phyloP scores from a whole-genome alignment of 2,888 invertebrate species.

The Ptychoptera contaminata region DNA sequence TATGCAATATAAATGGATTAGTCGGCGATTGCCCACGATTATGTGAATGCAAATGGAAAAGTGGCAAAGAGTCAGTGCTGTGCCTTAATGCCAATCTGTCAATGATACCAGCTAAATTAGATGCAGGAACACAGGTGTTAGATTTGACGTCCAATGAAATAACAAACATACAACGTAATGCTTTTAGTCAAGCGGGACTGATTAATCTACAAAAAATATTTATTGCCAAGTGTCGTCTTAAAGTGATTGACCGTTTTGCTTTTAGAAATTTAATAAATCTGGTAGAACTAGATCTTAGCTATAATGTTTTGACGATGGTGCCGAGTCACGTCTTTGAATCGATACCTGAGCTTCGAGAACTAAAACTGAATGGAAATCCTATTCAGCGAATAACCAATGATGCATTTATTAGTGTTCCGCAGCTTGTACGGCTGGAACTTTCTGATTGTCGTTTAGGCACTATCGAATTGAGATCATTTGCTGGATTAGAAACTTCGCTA shows the following conservation, averaged over 20 bases:
- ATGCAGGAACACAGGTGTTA: slow-evolving; percentile 63
- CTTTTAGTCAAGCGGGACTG: slow-evolving; percentile 57
- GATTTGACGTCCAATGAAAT: slow-evolving; percentile 63
- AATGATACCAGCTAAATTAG: slow-evolving; percentile 55
- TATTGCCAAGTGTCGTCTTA: slow-evolving; percentile 52
- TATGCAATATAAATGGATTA: slow-evolving; percentile 20
- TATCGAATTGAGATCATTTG: slow-evolving; percentile 55
- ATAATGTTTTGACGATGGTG: slow-evolving; percentile 48
- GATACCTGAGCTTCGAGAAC: slow-evolving; percentile 56
- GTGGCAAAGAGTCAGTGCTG: slow-evolving; percentile 70
- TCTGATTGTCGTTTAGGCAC: slow-evolving; percentile 52
- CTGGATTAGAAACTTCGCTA: slow-evolving; percentile 52
- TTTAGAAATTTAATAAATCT: slow-evolving; percentile 66
- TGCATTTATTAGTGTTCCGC: slow-evolving; percentile 47
- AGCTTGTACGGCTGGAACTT: slow-evolving; percentile 55
- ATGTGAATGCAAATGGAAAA: slow-evolving; percentile 82
- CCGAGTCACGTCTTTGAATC: slow-evolving; percentile 59
- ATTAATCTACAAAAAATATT: slow-evolving; percentile 68
- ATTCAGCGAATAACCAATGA: slow-evolving; percentile 52
- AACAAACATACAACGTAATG: slow-evolving; percentile 47
- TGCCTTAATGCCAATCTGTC: slow-evolving; percentile 62
- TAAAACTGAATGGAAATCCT: slow-evolving; percentile 59
- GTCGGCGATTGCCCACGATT: slow-evolving; percentile 52
- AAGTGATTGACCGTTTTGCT: slow-evolving; percentile 51
- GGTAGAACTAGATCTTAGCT: slow-evolving; percentile 65